phyloP scores from a whole-genome alignment of 1,140 invertebrate genomes.

The Drosophila melanogaster region Release_6_plus_ISO1_MT NC_004354.4:7082001-7082500 shows the following conservation, averaged over 20 bases:
- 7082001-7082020: conserved; percentile 19
- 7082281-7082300: conserved; percentile 20
- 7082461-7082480: conserved; percentile 65
- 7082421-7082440: conserved; percentile 21
- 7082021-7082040: conserved; percentile 36
- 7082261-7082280: conserved; percentile 46
- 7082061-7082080: conserved; percentile 41
- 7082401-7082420: conserved; percentile 6
- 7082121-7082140: conserved; percentile 40
- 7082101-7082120: not conserved
- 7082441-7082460: conserved; percentile 68
- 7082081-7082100: conserved; percentile 2
- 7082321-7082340: conserved; percentile 25
- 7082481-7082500: conserved; percentile 73
- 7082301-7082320: conserved; percentile 19
- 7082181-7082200: conserved; percentile 38
- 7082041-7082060: conserved; percentile 47
- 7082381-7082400: conserved; percentile 22
- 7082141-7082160: conserved; percentile 18
- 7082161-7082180: conserved; percentile 41
- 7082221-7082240: conserved; percentile 24
- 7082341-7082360: conserved; percentile 52
- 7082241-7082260: conserved; percentile 73
- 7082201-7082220: conserved; percentile 47
- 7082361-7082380: conserved; percentile 65